Evolutionary conservation across 2,888 invertebrate genomes (phyloP), one percentile per base, ranked within the genome.

Genomic region (Conchocele bisecta): DNA sequence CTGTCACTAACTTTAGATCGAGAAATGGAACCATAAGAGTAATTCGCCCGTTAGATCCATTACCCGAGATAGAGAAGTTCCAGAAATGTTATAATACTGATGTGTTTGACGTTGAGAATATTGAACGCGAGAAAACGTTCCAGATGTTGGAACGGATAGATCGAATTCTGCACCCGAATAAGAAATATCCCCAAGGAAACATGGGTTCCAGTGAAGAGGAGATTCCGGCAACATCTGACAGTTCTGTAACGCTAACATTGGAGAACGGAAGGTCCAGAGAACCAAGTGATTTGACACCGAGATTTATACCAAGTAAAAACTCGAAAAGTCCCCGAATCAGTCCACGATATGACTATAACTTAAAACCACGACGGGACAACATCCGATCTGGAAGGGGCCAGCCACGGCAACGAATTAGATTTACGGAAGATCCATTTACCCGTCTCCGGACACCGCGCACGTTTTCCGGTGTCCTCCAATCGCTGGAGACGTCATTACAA

Each of bases 81-180:
- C 77, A 77, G 9, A 67, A 65, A 48, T 56, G 26, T 41, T 67
- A 54, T 29, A 71, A 57, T 48, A 73, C 53, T 17, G 77, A 77
- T 42, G 61, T 54, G 5, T 74, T 77, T 44, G 77, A 77, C 50
- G 31, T 71, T 31, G 77, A 77, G 66, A 74, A 70, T 33, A 74
- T 77, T 31, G 77, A 77, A 61, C 73, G 77, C n/a, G 77, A 77
- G 48, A 77, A 77, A 46, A 77, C 77, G 33, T 77, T 77, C 26
- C 71, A 74, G 74, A 77, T 77, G 77, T 53, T 77, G 15, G 74
- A 77, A 54, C 50, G 77, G 31, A 77, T 77, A 39, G 77, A 77
- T 22, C 67, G 57, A 48, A 77, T 77, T 53, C 37, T 77, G 1
- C 77, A 77, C 29, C 77, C 77, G 35, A 77, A 77, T 37, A 70